These are phyloP conservation scores for Gavialis gangeticus DNA, from an alignment of 2,113 vertebrate species.

Conservation along the genomic window DNA sequence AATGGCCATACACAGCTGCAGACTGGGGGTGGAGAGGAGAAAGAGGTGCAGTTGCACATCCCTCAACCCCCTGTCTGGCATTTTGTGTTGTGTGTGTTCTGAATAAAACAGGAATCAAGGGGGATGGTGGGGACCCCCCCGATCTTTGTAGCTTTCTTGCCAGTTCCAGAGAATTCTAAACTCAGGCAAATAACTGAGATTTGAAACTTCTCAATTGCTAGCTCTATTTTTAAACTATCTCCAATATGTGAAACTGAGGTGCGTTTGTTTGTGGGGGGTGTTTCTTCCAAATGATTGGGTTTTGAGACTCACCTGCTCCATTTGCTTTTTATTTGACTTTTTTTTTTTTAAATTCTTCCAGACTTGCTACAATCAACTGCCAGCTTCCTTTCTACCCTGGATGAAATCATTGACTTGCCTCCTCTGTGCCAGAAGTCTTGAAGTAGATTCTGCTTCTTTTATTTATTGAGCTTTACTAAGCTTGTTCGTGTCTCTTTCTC, in stretches of 20 bases:
- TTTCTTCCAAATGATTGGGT: background rate
- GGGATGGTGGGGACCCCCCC: too few species aligned
- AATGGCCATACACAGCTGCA: too few species aligned
- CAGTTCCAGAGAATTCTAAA: background rate
- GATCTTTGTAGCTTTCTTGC: background rate
- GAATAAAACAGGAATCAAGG: too few species aligned
- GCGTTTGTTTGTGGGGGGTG: too few species aligned
- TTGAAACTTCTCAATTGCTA: background rate
- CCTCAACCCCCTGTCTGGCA: too few species aligned
- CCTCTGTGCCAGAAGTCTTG: slow-evolving; percentile 60
- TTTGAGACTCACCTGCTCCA: background rate
- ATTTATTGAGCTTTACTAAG: background rate
- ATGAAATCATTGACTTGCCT: slow-evolving; percentile 78
- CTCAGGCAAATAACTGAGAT: background rate
- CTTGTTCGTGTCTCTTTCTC: background rate
- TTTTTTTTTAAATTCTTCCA: slow-evolving; percentile 45
- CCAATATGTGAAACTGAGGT: background rate
- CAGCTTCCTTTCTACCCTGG: slow-evolving; percentile 74
- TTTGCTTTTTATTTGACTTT: background rate
- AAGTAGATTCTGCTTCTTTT: background rate
- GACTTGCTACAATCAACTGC: slow-evolving; percentile 66
- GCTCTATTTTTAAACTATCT: background rate
- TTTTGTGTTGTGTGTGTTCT: too few species aligned
- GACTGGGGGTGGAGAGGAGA: too few species aligned
- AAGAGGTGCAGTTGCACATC: too few species aligned